Evolutionary conservation across 2,113 vertebrate species (phyloP), one percentile per base, ranked within the genome.

Genomic region (Vanacampus margaritifer): DNA sequence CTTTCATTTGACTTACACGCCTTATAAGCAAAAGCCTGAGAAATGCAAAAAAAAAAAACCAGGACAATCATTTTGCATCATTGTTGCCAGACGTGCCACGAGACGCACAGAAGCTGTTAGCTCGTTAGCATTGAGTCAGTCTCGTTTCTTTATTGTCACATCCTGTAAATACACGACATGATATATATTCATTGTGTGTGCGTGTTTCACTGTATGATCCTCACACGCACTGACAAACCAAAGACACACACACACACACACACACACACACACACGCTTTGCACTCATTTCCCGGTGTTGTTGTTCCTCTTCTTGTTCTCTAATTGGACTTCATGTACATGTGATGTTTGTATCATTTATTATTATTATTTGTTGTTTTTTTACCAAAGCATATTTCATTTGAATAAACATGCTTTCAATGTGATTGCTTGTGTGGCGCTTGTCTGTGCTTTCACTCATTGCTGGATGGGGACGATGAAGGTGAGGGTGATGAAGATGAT

Each of bases 381-480:
- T 39, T 62, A 3, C 7, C 16, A 57, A 57, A 32, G 26, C 54
- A 57, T 16, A 26, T 26, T 63, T 63, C 37, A 63, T 63, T 63
- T 63, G 39, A 63, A 63, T 63, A 63, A 63, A 63, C 61, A 16
- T 63, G 61, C 41, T 63, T n/a, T 45, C 37, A 63, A 63, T 45
- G 61, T 63, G 54, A 57, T 57, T 32, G 51, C 23, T 54, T 54
- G 26, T 54, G 26, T 57, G 24, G 26, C 6, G 54, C 54, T 57
- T 16, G 28, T 17, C 26, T 56, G n/a, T 56, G 53, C 53, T 21
- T 51, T 51, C 48, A 51, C 48, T 51, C 48, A 21, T 51, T 56
- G 53, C 53, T 56, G 16, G 53, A 56, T 56, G 4, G 6, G 26
- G 24, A 28, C 0, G 53, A 17, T 6, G 21, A 50, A 9, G 48